Evolutionary conservation across 2,797 vertebrate species (phyloP), one percentile per base, ranked within the genome.

Genomic region (Dermochelys coriacea): DNA sequence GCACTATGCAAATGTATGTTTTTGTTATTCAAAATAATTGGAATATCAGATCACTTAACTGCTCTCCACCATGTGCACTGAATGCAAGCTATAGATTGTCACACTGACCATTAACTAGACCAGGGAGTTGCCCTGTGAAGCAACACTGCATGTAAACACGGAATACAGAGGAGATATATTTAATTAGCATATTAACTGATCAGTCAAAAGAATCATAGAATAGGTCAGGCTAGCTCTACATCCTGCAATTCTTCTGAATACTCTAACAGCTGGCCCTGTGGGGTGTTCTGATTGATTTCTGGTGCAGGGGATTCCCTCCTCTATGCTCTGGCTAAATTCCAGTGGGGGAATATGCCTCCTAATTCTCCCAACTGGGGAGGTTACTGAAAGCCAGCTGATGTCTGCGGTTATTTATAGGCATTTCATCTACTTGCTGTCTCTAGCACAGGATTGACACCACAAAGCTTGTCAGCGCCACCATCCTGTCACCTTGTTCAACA

Each of bases 11-110:
- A 95, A 95, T 37, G 12, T 0, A 23, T 71, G 2, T 12, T 77
- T 86, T 93, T 91, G 85, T 41, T 19, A 91, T 91, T 94, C 93
- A 92, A 94, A 94, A 87, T 16, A 2, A 74, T 50, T 86, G 82
- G 89, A 93, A 47, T 90, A 94, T 88, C 92, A 80, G 88, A 80
- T 90, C 45, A 0, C 1, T 1, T 55, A 92, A 87, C 88, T 61
- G 10, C 87, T 85, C 51, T 80, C 82, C 71, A 91, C 88, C 87
- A 96, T 91, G 91, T 85, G 84, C 8, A 19, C 87, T 49, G 91
- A 91, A 83, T 54, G 0, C 93, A 93, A 93, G 86, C 94, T 74
- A 50, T 59, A 94, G 90, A 78, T 64, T 0, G 0, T 5, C 85
- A 34, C 91, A 93, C 74, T 0, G 2, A 78, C 75, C 77, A 71